Conservation (phyloP, 2,888 invertebrate genomes). For the Norana najaformis region DNA sequence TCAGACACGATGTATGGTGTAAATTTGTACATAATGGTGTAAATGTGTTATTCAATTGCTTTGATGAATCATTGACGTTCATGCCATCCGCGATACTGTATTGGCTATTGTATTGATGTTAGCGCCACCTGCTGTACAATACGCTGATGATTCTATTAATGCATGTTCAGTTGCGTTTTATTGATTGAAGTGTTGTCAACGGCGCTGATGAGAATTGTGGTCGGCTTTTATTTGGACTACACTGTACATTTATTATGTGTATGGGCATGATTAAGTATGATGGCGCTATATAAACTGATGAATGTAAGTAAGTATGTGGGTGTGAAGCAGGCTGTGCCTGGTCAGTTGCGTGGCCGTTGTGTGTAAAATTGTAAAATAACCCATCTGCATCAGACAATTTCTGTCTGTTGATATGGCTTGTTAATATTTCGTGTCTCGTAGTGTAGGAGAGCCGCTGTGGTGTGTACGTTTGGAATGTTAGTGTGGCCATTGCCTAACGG, state of each 20-base stretch:
- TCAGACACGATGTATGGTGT: not conserved
- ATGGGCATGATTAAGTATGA: not conserved
- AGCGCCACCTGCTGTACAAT: not conserved
- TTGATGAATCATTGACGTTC: not conserved
- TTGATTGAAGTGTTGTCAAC: no score
- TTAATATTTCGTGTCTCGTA: no score
- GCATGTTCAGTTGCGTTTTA: not conserved
- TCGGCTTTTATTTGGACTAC: not conserved
- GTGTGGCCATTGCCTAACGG: not conserved
- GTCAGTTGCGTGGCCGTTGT: not conserved
- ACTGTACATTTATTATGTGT: not conserved
- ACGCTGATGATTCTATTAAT: not conserved
- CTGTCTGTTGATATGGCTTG: no score
- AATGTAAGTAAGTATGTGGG: not conserved
- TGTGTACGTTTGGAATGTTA: not conserved
- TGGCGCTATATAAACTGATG: not conserved
- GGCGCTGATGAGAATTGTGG: no score
- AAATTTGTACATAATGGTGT: not conserved
- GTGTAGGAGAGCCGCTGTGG: no score
- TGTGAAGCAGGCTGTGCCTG: constrained; percentile 5
- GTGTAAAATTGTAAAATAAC: no score
- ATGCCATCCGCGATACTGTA: constrained; percentile 10
- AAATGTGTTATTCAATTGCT: not conserved
- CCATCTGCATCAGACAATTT: no score
- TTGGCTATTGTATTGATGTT: constrained; percentile 13